A percentile compares a stretch with the other conserved stretches of the same genome.
Evolutionary conservation across 1,140 invertebrate genomes (phyloP).

Genomic region (Argopecten irradians): DNA sequence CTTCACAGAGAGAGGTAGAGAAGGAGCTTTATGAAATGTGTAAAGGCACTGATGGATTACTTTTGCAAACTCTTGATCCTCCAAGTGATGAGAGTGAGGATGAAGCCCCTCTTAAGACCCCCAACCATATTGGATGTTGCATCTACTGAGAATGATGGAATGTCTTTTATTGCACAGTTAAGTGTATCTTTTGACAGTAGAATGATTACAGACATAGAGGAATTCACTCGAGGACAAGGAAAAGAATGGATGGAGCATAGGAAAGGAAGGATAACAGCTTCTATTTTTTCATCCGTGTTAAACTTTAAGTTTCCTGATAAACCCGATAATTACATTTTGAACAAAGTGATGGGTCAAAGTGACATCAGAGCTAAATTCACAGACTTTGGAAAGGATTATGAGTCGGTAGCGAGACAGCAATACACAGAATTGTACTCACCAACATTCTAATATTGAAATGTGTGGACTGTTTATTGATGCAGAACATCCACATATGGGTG

Average conservation of each 20-base stretch:
- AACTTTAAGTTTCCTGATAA: not conserved
- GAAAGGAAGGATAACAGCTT: constrained; percentile 25
- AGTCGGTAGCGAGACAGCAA: not conserved
- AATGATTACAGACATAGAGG: not conserved
- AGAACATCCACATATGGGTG: not conserved
- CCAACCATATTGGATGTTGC: too few relatives aligned
- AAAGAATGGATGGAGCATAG: constrained; percentile 24
- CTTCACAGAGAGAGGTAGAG: too few relatives aligned
- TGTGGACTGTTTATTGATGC: not conserved
- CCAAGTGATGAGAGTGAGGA: not conserved
- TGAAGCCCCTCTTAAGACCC: too few relatives aligned
- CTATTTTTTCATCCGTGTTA: constrained; percentile 11
- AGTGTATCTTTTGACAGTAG: not conserved
- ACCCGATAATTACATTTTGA: constrained; percentile 36
- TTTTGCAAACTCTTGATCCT: constrained; percentile 30
- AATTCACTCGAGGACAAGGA: not conserved
- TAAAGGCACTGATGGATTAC: not conserved
- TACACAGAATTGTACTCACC: constrained; percentile 20
- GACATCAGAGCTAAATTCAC: not conserved
- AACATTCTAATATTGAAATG: not conserved
- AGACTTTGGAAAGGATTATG: constrained; percentile 30
- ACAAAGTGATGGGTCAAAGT: too few relatives aligned
- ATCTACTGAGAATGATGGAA: too few relatives aligned
- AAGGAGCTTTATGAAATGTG: constrained; percentile 30
- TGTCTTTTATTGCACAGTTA: not conserved